A percentile compares a stretch with the other conserved stretches of the same genome.
Evolutionary conservation across 1,140 invertebrate genomes (phyloP).

Genomic region (Polypedilum pembai): DNA sequence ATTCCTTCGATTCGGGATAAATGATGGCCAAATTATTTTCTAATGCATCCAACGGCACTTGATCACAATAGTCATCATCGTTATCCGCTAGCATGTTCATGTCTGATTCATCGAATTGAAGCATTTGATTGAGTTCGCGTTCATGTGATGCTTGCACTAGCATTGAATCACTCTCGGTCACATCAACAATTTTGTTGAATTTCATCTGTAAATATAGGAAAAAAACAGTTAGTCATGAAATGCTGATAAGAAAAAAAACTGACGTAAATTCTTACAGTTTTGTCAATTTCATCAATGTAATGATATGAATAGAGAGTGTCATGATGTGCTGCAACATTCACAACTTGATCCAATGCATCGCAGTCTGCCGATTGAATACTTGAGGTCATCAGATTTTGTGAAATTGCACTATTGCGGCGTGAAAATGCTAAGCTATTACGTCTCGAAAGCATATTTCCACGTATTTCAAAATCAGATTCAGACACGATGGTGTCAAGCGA

Average conservation of each 20-base stretch:
- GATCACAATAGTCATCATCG: conserved; percentile 1
- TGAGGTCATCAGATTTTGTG: neutral
- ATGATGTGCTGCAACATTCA: conserved; percentile 73
- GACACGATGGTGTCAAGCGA: neutral
- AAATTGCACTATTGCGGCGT: neutral
- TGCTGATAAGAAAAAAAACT: neutral
- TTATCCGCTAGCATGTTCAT: neutral
- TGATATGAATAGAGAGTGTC: conserved; percentile 85
- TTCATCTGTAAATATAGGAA: conserved; percentile 50
- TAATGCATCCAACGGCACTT: neutral
- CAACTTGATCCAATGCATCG: conserved; percentile 79
- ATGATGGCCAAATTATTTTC: neutral
- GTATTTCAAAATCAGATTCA: neutral
- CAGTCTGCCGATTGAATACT: conserved; percentile 45
- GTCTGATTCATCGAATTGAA: neutral
- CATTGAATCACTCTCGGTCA: conserved; percentile 56
- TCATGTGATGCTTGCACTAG: neutral
- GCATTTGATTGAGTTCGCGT: neutral
- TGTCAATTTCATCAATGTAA: conserved; percentile 72
- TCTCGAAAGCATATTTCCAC: neutral
- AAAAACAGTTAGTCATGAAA: conserved; percentile 31
- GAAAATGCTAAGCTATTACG: neutral
- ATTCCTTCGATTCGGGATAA: neutral
- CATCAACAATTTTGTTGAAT: conserved; percentile 81
- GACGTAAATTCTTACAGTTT: conserved; percentile 51